phyloP scores from a whole-genome alignment of 2,113 vertebrate species.

The Platichthys stellatus region DNA sequence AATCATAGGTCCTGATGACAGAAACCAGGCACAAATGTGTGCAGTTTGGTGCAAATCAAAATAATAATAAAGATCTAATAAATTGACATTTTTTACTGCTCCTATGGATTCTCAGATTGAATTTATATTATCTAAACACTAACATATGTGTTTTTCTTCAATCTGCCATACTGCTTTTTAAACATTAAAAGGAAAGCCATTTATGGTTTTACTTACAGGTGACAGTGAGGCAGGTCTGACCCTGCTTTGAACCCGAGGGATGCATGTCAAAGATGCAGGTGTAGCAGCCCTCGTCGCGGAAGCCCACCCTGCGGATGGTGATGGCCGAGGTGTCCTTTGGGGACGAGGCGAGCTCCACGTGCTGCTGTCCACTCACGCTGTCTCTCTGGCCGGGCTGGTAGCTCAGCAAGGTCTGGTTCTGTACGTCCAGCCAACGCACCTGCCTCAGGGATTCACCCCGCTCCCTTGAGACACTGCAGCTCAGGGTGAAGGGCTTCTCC shows the following conservation, averaged over 20 bases:
- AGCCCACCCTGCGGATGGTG: conserved; percentile 78
- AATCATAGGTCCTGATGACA: too few species aligned
- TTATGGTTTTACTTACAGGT: conserved; percentile 69
- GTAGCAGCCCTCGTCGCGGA: conserved; percentile 83
- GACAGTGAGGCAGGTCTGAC: conserved; percentile 77
- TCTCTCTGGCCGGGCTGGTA: conserved; percentile 72
- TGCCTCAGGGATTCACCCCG: conserved; percentile 71
- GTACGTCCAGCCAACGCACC: conserved; percentile 79
- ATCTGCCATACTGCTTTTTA: neutral
- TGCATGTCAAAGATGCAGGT: conserved; percentile 82
- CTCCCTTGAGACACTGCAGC: conserved; percentile 71
- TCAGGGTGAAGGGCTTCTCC: conserved; percentile 79
- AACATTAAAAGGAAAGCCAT: neutral
- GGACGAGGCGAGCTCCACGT: conserved; percentile 75
- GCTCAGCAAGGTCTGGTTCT: conserved; percentile 78
- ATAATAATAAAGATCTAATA: too few species aligned
- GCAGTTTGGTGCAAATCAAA: too few species aligned
- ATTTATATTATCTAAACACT: neutral
- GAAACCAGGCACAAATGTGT: too few species aligned
- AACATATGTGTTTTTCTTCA: neutral
- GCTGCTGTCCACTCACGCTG: conserved; percentile 78
- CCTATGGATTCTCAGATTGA: too few species aligned
- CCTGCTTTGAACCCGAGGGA: conserved; percentile 72
- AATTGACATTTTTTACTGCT: too few species aligned
- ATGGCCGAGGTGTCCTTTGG: conserved; percentile 73